Conservation (phyloP, 2,888 invertebrate species). For the Parelbella ahira region DNA sequence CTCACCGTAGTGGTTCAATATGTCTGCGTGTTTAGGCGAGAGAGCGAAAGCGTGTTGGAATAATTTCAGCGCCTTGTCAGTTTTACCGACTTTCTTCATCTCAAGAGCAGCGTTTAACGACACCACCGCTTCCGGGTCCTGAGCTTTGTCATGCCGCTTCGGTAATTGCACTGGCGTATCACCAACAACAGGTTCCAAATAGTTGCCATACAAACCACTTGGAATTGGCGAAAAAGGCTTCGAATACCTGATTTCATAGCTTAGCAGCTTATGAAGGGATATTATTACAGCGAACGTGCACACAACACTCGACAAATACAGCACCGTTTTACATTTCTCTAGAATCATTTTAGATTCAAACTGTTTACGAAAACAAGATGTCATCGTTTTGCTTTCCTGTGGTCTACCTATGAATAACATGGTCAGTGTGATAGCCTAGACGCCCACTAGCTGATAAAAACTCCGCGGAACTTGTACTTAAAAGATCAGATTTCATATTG, state of each 20-base stretch:
- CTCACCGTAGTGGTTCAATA: constrained; percentile 95
- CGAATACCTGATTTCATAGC: constrained; percentile 55
- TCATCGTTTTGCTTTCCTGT: constrained; percentile 54
- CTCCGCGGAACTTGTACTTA: constrained; percentile 42
- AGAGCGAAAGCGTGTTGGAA: constrained; percentile 95
- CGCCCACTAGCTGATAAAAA: constrained; percentile 47
- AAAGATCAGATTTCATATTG: constrained; percentile 62
- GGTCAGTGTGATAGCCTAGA: constrained; percentile 38
- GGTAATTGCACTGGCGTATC: constrained; percentile 39
- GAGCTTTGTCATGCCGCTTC: constrained; percentile 45
- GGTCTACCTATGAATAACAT: constrained; percentile 71
- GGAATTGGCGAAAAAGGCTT: constrained; percentile 71
- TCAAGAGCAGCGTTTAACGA: constrained; percentile 92
- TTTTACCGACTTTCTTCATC: constrained; percentile 90
- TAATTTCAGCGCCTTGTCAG: constrained; percentile 91
- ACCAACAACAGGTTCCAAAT: constrained; percentile 55
- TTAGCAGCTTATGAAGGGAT: constrained; percentile 62
- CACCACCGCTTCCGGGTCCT: constrained; percentile 87
- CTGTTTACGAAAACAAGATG: constrained; percentile 46
- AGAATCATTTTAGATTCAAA: constrained; percentile 61
- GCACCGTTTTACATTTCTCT: constrained; percentile 66
- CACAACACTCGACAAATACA: constrained; percentile 66
- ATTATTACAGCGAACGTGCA: constrained; percentile 66
- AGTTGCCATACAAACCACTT: constrained; percentile 62
- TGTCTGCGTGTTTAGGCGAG: constrained; percentile 95